phyloP scores from a whole-genome alignment of 2,888 invertebrate species.

The Pheosia gnoma region DNA sequence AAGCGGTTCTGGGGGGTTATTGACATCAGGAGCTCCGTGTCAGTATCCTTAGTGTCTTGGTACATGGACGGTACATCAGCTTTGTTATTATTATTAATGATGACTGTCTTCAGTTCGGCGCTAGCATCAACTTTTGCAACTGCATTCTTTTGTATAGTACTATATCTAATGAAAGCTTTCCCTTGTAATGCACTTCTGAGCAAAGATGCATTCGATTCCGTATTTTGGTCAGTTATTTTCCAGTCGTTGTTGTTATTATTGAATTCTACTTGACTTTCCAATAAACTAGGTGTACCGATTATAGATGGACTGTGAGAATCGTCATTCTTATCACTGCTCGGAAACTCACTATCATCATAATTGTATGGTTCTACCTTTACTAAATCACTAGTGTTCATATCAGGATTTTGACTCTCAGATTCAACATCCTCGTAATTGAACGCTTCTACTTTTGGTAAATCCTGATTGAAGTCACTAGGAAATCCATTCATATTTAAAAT shows the following conservation, averaged over 20 bases:
- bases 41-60: constrained; percentile 70
- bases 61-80: constrained; percentile 83
- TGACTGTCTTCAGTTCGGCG: constrained; percentile 70
- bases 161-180: constrained; percentile 86
- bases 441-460: constrained; percentile 88
- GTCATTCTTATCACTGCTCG: constrained; percentile 72
- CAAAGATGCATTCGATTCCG: constrained; percentile 88
- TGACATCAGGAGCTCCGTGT: constrained; percentile 70
- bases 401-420: constrained; percentile 89
- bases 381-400: constrained; percentile 86
- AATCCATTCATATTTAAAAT: constrained; percentile 89
- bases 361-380: constrained; percentile 75
- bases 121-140: constrained; percentile 70
- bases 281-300: constrained; percentile 78
- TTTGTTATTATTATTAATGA: constrained; percentile 78
- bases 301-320: constrained; percentile 67
- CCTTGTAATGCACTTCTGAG: constrained; percentile 93
- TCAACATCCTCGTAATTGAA: constrained; percentile 92
- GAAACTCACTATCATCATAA: constrained; percentile 73
- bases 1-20: constrained; percentile 71
- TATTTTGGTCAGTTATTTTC: constrained; percentile 90
- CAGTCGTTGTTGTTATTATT: constrained; percentile 93
- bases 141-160: constrained; percentile 81
- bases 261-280: constrained; percentile 82
- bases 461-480: constrained; percentile 84